These are phyloP conservation scores for Ptilodon capucinus DNA, from an alignment of 2,888 invertebrate genomes.

Conservation along the genomic window DNA sequence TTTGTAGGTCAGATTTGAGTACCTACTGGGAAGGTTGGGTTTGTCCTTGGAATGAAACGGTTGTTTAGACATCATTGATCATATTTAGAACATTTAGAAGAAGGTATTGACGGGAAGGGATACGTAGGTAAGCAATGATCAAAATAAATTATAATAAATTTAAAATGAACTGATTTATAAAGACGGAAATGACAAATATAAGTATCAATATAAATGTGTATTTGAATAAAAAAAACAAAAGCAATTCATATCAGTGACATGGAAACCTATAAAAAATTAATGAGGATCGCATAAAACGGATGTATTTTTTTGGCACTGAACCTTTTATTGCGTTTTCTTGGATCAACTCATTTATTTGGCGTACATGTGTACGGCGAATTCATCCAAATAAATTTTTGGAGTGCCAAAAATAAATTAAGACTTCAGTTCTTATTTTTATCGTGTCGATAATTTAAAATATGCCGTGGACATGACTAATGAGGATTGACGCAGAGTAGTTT, in stretches of 20 bases:
- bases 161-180: no score
- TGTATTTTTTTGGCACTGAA: conserved; percentile 29
- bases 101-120: no score
- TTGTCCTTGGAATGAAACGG: no score
- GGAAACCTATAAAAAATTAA: conserved; percentile 42
- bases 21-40: no score
- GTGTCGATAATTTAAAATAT: conserved; percentile 16
- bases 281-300: conserved; percentile 23
- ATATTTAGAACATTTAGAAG: no score
- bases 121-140: no score
- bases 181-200: background rate
- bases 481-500: conserved; percentile 8
- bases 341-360: conserved; percentile 30
- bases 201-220: background rate
- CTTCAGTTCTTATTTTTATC: conserved; percentile 8
- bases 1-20: no score
- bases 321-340: conserved; percentile 22
- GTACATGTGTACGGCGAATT: conserved; percentile 9
- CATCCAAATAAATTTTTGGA: conserved; percentile 9
- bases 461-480: conserved; percentile 4
- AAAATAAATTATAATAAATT: no score
- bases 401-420: conserved; percentile 8
- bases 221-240: conserved; percentile 21
- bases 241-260: conserved; percentile 26
- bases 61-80: no score